phyloP scores from a whole-genome alignment of 2,888 invertebrate genomes.

The Tachina lurida region DNA sequence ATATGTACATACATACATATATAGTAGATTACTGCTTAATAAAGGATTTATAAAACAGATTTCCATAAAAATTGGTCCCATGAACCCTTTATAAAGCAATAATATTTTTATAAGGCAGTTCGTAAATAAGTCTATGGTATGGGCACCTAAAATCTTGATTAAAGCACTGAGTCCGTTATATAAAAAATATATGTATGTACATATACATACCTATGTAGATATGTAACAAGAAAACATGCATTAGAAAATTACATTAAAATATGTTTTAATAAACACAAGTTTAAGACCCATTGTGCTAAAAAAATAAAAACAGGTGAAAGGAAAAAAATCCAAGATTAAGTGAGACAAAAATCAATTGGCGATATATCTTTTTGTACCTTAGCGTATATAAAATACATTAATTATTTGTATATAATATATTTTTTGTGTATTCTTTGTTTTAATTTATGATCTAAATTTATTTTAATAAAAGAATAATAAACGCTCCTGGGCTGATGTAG shows the following conservation, averaged over 20 bases:
- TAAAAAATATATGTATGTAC: not conserved
- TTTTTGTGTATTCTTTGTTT: conserved; percentile 36
- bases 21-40: too few species aligned
- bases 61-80: not conserved
- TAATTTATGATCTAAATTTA: conserved; percentile 13
- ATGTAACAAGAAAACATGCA: too few species aligned
- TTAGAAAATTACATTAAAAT: too few species aligned
- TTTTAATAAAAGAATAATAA: conserved; percentile 92
- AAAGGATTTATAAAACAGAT: too few species aligned
- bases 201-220: too few species aligned
- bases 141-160: not conserved
- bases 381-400: conserved; percentile 55
- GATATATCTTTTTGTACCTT: conserved; percentile 51
- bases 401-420: conserved; percentile 22
- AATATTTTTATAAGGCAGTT: not conserved
- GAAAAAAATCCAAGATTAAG: conserved; percentile 10
- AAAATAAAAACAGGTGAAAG: not conserved
- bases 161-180: not conserved
- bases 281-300: not conserved
- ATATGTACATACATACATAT: too few species aligned
- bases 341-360: conserved; percentile 61
- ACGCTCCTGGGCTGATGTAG: conserved; percentile 93
- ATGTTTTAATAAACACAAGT: not conserved
- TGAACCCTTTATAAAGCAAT: too few species aligned
- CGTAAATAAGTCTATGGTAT: not conserved